A percentile compares a stretch with the other conserved stretches of the same genome.
phyloP scores from a whole-genome alignment of 2,797 vertebrate genomes.

The Propithecus perrieri region DNA sequence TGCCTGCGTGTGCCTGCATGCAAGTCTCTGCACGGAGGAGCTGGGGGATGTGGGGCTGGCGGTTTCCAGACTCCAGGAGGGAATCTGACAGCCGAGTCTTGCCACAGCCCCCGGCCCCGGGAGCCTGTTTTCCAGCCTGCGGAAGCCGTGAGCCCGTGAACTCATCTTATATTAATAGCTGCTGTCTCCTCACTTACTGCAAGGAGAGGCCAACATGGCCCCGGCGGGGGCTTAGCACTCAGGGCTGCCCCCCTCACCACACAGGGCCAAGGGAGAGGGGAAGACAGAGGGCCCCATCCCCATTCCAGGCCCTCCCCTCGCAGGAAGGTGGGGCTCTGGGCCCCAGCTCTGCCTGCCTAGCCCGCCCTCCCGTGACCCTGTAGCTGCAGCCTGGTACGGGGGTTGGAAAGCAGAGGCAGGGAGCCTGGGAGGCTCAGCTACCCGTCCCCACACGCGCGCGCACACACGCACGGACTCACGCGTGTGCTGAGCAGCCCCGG shows the following conservation, averaged over 20 bases:
- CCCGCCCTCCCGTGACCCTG: not conserved
- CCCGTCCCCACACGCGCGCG: not conserved
- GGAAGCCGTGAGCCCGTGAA: conserved; percentile 73
- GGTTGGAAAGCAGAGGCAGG: conserved; percentile 4
- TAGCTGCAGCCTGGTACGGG: not conserved
- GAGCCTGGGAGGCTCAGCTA: conserved; percentile 30
- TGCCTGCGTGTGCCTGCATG: not conserved
- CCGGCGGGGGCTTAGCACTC: not conserved
- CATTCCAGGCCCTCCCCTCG: not conserved
- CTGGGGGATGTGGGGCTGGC: not conserved
- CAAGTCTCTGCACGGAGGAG: not conserved
- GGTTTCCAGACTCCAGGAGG: conserved; percentile 43
- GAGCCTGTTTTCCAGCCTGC: conserved; percentile 70
- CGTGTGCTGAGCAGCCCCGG: not conserved
- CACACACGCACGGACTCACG: not conserved
- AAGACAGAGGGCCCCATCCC: not conserved
- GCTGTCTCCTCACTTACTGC: conserved; percentile 73
- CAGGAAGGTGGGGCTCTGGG: not conserved
- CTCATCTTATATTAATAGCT: conserved; percentile 77
- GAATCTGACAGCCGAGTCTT: conserved; percentile 70
- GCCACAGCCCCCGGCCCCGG: conserved; percentile 62
- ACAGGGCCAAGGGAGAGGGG: not conserved
- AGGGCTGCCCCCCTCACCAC: not conserved
- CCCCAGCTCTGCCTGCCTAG: not conserved
- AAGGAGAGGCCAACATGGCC: conserved; percentile 67